Evolutionary conservation across 2,888 invertebrate species (phyloP).

Genomic region (Polyommatus iphigenia): DNA sequence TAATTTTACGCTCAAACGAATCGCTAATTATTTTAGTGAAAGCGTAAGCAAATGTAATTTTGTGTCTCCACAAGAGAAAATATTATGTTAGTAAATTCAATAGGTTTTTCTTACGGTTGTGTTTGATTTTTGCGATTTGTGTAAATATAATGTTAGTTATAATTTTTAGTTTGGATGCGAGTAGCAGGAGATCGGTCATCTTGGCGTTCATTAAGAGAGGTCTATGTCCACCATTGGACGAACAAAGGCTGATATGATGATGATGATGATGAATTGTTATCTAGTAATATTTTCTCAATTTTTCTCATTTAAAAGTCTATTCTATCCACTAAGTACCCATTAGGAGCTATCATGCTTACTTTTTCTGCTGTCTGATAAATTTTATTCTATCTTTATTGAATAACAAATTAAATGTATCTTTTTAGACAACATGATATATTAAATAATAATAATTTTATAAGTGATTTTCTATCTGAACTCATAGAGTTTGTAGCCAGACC

Average conservation of each 20-base stretch:
- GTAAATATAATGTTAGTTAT: neutral
- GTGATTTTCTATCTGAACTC: neutral
- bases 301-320: neutral
- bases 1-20: conserved; percentile 49
- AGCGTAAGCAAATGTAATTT: conserved; percentile 31
- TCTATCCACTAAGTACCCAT: neutral
- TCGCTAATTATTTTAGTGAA: conserved; percentile 44
- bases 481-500: too few relatives aligned
- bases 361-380: neutral
- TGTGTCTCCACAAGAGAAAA: conserved; percentile 29
- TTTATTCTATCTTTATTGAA: neutral
- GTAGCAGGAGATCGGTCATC: too few relatives aligned
- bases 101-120: conserved; percentile 16
- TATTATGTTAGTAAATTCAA: conserved; percentile 27
- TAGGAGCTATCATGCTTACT: neutral
- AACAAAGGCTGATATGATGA: too few relatives aligned
- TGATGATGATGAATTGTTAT: neutral
- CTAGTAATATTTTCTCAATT: neutral
- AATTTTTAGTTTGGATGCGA: neutral
- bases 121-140: conserved; percentile 17
- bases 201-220: too few relatives aligned
- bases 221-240: too few relatives aligned
- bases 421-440: neutral
- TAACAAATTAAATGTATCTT: neutral
- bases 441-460: neutral